Base-by-base conservation (phyloP, 2,888 invertebrate genomes). In the Itoplectis maculator region DNA sequence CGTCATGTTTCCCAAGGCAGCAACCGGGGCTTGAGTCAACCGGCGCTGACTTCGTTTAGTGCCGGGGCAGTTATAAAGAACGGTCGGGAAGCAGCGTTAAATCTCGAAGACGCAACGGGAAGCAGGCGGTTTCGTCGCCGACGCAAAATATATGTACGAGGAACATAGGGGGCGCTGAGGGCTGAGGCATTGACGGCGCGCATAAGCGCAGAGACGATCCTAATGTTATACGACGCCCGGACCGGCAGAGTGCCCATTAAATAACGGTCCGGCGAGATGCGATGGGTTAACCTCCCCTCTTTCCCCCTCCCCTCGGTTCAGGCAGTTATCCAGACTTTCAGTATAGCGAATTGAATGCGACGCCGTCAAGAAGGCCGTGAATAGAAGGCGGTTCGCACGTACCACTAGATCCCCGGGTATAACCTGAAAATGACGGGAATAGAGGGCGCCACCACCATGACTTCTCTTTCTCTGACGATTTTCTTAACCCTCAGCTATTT, bases 191-290 rank as follows among this genome's bases (percentile, higher is more conserved):
- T 37, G 59, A 59, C 59, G 54, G 54, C 54, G 54, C 23, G 13
- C 37, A 59, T 59, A 59, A 59, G 59, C 42, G 23, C 45, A 40
- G 63, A 63, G 65, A 65, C 65, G 65, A 65, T 65, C 65, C 65
- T 65, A 65, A 65, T 65, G 65, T 65, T 65, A 65, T 65, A 65
- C 65, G 65, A 65, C 29, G 65, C 65, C 13, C 23, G 42, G 65
- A 20, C 45, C 65, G 13, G 8, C 35, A 69, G 69, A 54, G 73
- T 61, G 61, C 45, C 73, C 73, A 73, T 73, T 73, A 73, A 73
- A 73, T 73, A 73, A 73, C 73, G 47, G 73, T 73, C 49, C 73
- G 35, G 45, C 61, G 35, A 47, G 59, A 73, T 59, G 73, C 59
- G 73, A 35, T 45, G 37, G 40, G 40, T 61, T 73, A 45, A 29